Evolutionary conservation across 2,888 invertebrate genomes (phyloP), one percentile per base, ranked within the genome.

Genomic region (Hemithea aestivaria): DNA sequence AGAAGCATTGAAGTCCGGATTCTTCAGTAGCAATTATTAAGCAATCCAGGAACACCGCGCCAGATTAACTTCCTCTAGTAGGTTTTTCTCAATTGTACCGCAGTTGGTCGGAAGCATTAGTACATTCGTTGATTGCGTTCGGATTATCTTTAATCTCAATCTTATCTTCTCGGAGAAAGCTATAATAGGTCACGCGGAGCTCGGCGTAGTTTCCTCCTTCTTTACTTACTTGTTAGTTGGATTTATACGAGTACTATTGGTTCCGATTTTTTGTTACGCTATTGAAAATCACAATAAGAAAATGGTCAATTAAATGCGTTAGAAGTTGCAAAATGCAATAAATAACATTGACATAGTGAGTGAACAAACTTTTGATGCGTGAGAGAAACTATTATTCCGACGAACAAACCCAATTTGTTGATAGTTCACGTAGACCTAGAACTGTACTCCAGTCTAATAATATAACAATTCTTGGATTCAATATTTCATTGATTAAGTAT

Each of bases 151-250:
- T 40, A 70, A 74, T 74, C 73, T 73, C 56, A 64, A 77, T 76
- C 66, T 66, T 68, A 80, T 79, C 74, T 73, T 56, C 62, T 72
- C 53, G 58, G 78, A 73, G 84, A 84, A 84, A 83, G 82, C 74
- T 68, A 42, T 48, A 44, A 45, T 46, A 48, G 51, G 56, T 58
- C 63, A 59, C 53, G 40, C 41, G 46, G 49, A 45, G 40, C 48
- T 45, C 38, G 49, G 45, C 40, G 41, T 43, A 45, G 38, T 43
- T n/a, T n/a, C n/a, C n/a, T 48, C 39, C 49, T 47, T 28, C 30
- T 38, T 44, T 44, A 37, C 44, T 41, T 48, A 48, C 42, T 39
- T 40, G 34, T 45, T 45, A 40, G 40, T 51, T 41, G 39, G 35
- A 34, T 40, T 41, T 35, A 40, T 44, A 44, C 34, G 26, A 16